Base-by-base conservation (phyloP, 2,888 invertebrate genomes). In the Drosophila pseudotalamancana region DNA sequence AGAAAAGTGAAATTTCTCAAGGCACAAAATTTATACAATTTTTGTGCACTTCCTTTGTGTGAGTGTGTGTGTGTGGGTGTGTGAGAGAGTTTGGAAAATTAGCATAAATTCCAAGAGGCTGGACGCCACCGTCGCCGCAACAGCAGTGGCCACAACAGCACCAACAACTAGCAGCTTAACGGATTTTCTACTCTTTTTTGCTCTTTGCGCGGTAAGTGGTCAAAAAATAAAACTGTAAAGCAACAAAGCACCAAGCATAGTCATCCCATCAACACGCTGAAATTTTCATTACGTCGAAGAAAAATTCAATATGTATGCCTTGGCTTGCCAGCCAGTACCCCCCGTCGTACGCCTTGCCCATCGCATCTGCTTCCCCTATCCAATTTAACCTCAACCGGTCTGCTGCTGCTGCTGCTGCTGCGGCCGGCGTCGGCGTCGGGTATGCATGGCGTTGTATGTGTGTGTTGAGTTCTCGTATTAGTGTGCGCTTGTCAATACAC, bases 331-430 rank as follows among this genome's bases (percentile, higher is more conserved):
- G 68, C 54, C 57, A 64, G 66, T 49, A 48, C 21, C 46, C 48
- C 53, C 39, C 43, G 21, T 37, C 35, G 27, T 18, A 11, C 39
- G 31, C 40, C 48, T 31, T 59, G 45, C 31, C 49, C 56, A 65
- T 46, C 60, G 65, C 72, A 72, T 65, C 72, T 72, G 64, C 67
- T 74, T 72, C 75, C 78, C 75, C 84, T 84, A 80, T 81, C 84
- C 80, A 81, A 85, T 81, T 81, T 85, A 81, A 85, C 85, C 86
- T 81, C 81, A 81, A 81, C 81, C 81, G 81, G 81, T 81, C 81
- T 80, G 80, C 77, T 73, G 72, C 72, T 67, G 79, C 75, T 78
- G 78, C 73, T 63, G 43, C 42, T 18, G 43, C 27, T 29, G 74
- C 72, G 64, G 76, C 54, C 67, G 59, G 54, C 81, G 77, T 65